phyloP scores from a whole-genome alignment of 2,888 invertebrate genomes.

The Tuta absoluta region DNA sequence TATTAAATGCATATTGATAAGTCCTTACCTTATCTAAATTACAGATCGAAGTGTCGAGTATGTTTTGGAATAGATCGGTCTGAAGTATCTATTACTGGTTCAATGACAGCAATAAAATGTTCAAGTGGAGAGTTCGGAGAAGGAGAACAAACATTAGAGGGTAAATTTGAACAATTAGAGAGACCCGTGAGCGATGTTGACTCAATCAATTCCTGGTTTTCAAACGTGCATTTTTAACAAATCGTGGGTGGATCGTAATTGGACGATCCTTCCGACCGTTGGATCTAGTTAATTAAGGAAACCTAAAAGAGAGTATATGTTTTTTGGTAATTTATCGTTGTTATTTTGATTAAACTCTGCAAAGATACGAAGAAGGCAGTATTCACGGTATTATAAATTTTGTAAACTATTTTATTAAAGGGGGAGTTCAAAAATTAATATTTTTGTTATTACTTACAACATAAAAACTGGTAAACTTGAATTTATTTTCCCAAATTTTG shows the following conservation, averaged over 20 bases:
- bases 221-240: conserved; percentile 23
- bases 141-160: conserved; percentile 30
- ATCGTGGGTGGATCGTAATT: conserved; percentile 28
- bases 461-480: background rate
- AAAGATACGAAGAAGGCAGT: background rate
- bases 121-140: conserved; percentile 26
- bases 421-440: no score
- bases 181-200: conserved; percentile 31
- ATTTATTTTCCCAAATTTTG: background rate
- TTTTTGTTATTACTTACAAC: background rate
- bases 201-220: conserved; percentile 28
- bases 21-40: conserved; percentile 23
- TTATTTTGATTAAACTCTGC: no score
- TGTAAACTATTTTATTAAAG: no score
- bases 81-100: conserved; percentile 23
- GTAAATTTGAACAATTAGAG: conserved; percentile 26
- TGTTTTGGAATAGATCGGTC: conserved; percentile 7
- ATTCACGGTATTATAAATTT: no score
- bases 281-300: conserved; percentile 19
- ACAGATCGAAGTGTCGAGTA: conserved; percentile 19
- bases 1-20: conserved; percentile 18
- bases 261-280: background rate
- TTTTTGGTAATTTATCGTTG: no score
- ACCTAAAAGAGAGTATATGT: background rate
- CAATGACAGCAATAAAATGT: conserved; percentile 33